Evolutionary conservation across 2,797 vertebrate genomes (phyloP).

Genomic region (Staurois parvus): DNA sequence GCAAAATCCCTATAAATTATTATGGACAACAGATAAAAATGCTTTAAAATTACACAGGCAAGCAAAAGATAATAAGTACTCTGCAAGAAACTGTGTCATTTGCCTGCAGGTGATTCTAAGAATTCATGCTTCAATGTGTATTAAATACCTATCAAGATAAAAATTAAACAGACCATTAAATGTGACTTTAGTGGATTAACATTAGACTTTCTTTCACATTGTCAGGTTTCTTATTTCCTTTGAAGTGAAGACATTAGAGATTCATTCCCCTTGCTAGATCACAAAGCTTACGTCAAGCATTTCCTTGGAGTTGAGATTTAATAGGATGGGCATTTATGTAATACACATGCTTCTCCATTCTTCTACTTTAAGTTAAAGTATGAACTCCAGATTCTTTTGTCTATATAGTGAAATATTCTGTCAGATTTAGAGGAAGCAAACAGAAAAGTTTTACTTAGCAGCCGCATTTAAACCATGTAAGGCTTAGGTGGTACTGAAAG

Average conservation of each 20-base stretch:
- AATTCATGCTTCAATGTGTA: slow-evolving; percentile 61
- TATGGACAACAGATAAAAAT: slow-evolving; percentile 21
- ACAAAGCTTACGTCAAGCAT: slow-evolving; percentile 51
- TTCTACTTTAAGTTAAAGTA: neutral
- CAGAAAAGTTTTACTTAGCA: neutral
- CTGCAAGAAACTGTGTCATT: neutral
- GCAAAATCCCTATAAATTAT: slow-evolving; percentile 31
- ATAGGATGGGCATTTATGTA: neutral
- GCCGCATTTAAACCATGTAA: too few relatives aligned
- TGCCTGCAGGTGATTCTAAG: slow-evolving; percentile 44
- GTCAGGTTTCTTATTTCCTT: slow-evolving; percentile 71
- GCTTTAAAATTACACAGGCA: neutral
- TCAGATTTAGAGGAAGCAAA: neutral
- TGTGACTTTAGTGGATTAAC: slow-evolving; percentile 69
- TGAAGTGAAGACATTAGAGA: slow-evolving; percentile 74
- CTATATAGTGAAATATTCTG: neutral
- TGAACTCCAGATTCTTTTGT: neutral
- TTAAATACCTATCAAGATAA: slow-evolving; percentile 64
- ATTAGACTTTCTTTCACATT: slow-evolving; percentile 61
- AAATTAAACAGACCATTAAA: slow-evolving; percentile 67
- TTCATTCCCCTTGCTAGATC: slow-evolving; percentile 70
- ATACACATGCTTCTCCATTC: slow-evolving; percentile 4
- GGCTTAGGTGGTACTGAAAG: too few relatives aligned
- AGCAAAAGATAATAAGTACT: accelerated
- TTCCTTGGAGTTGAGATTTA: slow-evolving; percentile 18